Evolutionary conservation across 92 coral and sea anemone species (phyloP).

Genomic region (Anthopleura xanthogrammica): DNA sequence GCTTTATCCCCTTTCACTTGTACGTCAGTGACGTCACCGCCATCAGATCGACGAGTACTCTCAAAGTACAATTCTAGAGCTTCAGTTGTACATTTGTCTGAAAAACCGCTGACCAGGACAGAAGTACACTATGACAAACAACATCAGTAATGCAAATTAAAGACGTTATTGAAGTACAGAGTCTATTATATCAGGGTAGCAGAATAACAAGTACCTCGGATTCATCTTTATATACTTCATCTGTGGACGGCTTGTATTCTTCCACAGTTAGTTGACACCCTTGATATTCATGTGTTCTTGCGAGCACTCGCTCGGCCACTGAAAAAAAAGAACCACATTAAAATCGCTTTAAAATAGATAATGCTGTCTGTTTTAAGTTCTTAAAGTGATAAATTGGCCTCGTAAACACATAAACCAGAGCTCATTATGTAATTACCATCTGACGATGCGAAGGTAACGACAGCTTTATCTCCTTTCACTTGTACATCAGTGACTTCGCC

Average conservation of each 20-base stretch:
- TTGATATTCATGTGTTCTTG: too few species aligned
- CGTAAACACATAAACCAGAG: too few species aligned
- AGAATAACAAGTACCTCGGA: too few species aligned
- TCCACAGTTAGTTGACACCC: neutral
- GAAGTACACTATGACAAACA: neutral
- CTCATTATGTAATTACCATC: slow-evolving; percentile 41
- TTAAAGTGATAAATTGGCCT: too few species aligned
- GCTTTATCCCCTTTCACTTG: slow-evolving; percentile 50
- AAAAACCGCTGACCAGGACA: slow-evolving; percentile 48
- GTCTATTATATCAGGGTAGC: too few species aligned
- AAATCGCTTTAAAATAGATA: too few species aligned
- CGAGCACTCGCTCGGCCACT: too few species aligned
- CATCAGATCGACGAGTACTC: slow-evolving; percentile 68
- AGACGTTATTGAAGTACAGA: too few species aligned
- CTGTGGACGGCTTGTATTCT: neutral
- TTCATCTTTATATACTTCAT: neutral
- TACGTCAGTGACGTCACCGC: slow-evolving; percentile 62
- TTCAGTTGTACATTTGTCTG: slow-evolving; percentile 43
- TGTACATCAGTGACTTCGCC: slow-evolving; percentile 66
- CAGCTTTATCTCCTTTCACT: slow-evolving; percentile 44
- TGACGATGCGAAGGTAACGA: slow-evolving; percentile 50
- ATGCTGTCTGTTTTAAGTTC: too few species aligned
- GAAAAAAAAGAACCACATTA: too few species aligned
- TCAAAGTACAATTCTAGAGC: slow-evolving; percentile 59
- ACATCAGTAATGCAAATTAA: too few species aligned